These are phyloP conservation scores for Scrobipalpa costella DNA, from an alignment of 2,888 invertebrate genomes.

Conservation along the genomic window DNA sequence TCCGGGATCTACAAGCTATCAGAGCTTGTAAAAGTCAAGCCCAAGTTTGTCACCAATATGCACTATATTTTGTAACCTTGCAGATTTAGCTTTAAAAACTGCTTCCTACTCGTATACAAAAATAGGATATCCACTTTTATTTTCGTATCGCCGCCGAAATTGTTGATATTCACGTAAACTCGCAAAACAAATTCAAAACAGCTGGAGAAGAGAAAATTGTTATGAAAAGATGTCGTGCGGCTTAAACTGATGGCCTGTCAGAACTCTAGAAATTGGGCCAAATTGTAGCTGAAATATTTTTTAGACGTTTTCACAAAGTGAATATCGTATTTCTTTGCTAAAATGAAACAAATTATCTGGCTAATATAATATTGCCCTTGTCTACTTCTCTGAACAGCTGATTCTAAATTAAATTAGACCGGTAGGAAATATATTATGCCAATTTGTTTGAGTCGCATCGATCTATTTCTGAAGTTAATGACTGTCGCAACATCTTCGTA, in stretches of 20 bases:
- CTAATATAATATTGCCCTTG: background rate
- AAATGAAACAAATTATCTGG: background rate
- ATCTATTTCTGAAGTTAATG: background rate
- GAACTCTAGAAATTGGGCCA: constrained; percentile 6
- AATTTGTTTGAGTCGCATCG: constrained; percentile 13
- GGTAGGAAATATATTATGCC: constrained; percentile 12
- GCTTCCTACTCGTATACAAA: constrained; percentile 26
- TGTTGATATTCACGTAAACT: constrained; percentile 24
- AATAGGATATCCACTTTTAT: constrained; percentile 18
- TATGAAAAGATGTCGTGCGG: constrained; percentile 35
- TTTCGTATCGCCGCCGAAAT: constrained; percentile 15
- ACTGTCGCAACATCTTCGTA: constrained; percentile 1
- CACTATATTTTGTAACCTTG: no score
- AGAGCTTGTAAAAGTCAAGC: no score
- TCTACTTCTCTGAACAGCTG: background rate
- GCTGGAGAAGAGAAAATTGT: constrained; percentile 33
- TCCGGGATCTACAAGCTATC: no score
- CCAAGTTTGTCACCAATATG: no score
- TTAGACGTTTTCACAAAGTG: no score
- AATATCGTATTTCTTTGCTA: background rate
- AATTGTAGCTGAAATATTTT: background rate
- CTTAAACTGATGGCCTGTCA: constrained; percentile 14
- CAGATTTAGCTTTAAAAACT: no score
- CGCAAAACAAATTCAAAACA: constrained; percentile 30
- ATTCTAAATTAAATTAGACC: background rate